Percentiles rank a stretch among this genome's conserved stretches.
These are phyloP conservation scores for Zaprionus capensis DNA, from an alignment of 1,140 invertebrate genomes.

Conservation along the genomic window DNA sequence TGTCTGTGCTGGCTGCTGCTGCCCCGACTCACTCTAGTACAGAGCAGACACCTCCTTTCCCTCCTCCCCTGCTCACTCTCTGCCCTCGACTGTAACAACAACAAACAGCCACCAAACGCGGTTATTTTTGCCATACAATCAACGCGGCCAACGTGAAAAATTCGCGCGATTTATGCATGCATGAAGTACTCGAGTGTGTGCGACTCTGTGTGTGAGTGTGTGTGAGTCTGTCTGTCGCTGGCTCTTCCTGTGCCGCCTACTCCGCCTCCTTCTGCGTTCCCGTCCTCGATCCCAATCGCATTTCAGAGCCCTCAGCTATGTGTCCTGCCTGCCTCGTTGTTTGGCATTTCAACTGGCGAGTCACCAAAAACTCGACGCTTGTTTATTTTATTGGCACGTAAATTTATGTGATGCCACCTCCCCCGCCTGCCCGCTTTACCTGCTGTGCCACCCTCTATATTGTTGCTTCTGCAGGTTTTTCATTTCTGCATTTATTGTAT, in stretches of 20 bases:
- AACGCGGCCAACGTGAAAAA: conserved; percentile 72
- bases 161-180: conserved; percentile 80
- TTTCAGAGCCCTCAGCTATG: conserved; percentile 17
- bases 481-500: conserved; percentile 61
- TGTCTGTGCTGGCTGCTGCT: conserved; percentile 39
- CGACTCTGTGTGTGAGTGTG: conserved; percentile 9
- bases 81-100: conserved; percentile 20
- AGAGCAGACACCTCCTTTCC: background rate
- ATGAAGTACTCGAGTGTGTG: conserved; percentile 45
- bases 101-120: conserved; percentile 57
- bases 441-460: background rate
- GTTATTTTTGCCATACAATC: conserved; percentile 73
- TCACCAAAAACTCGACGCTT: conserved; percentile 76
- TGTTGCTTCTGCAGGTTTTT: conserved; percentile 31
- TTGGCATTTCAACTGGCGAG: conserved; percentile 58
- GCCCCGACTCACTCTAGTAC: conserved; percentile 15
- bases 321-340: conserved; percentile 33
- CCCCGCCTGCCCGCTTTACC: background rate
- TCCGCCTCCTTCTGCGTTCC: conserved; percentile 33
- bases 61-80: background rate
- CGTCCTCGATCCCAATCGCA: conserved; percentile 2
- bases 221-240: conserved; percentile 27
- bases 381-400: conserved; percentile 82
- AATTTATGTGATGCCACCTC: conserved; percentile 66
- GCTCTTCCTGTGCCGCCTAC: conserved; percentile 41